Conservation (phyloP, 2,888 invertebrate species). For the Heliconius ismenius region DNA sequence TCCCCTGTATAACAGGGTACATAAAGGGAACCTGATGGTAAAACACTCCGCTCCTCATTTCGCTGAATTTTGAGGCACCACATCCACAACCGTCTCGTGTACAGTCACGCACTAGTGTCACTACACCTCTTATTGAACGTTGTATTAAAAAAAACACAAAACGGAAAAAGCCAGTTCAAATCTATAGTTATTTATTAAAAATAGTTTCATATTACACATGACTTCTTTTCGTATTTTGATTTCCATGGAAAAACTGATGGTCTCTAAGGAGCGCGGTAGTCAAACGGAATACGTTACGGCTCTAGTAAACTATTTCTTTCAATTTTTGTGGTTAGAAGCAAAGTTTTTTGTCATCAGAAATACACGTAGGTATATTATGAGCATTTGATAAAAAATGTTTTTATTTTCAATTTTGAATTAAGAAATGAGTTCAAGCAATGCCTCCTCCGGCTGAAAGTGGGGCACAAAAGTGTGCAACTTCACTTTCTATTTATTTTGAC, state of each 20-base stretch:
- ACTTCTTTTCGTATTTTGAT: not conserved
- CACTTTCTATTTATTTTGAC: not conserved
- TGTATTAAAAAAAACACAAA: not conserved
- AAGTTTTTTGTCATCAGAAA: not conserved
- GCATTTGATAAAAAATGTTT: too few relatives aligned
- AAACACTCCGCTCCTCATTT: too few relatives aligned
- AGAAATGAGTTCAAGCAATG: too few relatives aligned
- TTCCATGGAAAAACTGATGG: slow-evolving; percentile 4
- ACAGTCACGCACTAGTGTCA: too few relatives aligned
- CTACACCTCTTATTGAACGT: too few relatives aligned
- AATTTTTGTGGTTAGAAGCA: not conserved
- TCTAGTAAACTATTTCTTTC: not conserved
- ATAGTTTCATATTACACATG: not conserved
- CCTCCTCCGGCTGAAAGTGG: too few relatives aligned
- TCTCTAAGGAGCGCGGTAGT: slow-evolving; percentile 2
- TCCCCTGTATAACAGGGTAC: too few relatives aligned
- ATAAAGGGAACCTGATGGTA: too few relatives aligned
- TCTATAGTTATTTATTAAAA: not conserved
- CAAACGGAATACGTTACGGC: not conserved
- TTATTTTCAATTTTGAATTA: too few relatives aligned
- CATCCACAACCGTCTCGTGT: too few relatives aligned
- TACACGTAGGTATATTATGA: not conserved
- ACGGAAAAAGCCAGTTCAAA: not conserved
- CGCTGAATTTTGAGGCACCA: too few relatives aligned
- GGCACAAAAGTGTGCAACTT: too few relatives aligned